Evolutionary conservation across 2,888 invertebrate genomes (phyloP), one percentile per base, ranked within the genome.

Genomic region (Digitonthophagus gazella): DNA sequence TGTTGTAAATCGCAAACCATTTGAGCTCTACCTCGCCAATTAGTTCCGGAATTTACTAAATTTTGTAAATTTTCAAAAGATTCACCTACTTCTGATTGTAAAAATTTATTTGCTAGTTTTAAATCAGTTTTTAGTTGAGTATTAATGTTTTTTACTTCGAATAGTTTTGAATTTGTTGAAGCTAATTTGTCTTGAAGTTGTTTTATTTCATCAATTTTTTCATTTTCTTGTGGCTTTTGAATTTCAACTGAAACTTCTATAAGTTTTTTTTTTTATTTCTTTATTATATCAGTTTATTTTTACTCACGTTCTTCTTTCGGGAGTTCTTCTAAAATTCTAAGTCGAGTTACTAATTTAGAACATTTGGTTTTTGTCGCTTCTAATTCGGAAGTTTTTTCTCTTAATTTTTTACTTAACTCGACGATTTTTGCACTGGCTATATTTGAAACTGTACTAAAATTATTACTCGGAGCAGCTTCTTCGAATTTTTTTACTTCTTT

Each of bases 21-120:
- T 76, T 93, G 92, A 0, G 93, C 91, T 72, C 93, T 85, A 0
- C 93, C 93, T 72, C 91, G 88, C 93, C 93, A 93, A 8, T 87
- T 88, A 58, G 86, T 84, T 65, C 86, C 82, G 70, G 86, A 85
- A 74, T 85, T 85, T 64, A 86, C 85, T 28, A 91, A 78, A 66
- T 86, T 85, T 74, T 87, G 87, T 6, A 92, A 84, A 75, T 88
- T 88, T 1, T 86, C 88, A 56, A 91, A 87, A 74, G 85, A 87
- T 68, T 93, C 91, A 0, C 93, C 93, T 14, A 91, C 84, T 82
- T 94, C 93, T 78, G 90, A 90, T 76, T 90, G 89, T 15, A 93
- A 78, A 72, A 91, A 87, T 83, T 91, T 93, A 15, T 91, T 90
- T 0, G 91, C 90, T 67, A 90, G 78, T 73, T 91, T 87, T 54